Evolutionary conservation across 2,113 vertebrate genomes (phyloP), one percentile per base, ranked within the genome.

Genomic region (Nymphicus hollandicus): DNA sequence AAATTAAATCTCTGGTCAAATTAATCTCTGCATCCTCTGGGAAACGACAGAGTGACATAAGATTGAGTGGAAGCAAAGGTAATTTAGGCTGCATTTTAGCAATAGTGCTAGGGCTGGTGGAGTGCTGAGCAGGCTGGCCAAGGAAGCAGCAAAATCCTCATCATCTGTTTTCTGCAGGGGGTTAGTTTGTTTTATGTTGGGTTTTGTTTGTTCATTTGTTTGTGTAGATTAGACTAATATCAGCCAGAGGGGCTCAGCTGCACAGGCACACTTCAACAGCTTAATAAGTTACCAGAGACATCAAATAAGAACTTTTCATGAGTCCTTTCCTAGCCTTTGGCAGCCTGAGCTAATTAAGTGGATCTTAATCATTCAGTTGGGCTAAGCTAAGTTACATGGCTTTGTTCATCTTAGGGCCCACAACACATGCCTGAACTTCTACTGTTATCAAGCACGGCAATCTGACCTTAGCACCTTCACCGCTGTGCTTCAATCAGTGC

Each of bases 31-130:
- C 37, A 9, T 31, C 63, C 70, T 29, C 41, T 24, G 53, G 35
- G 55, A 69, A 64, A 43, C 2, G 53, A 17, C 18, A 15, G 7
- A 35, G 16, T 3, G 53, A 49, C 22, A 5, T 14, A 13, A 33
- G 19, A 44, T 1, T 20, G 50, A 17, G 43, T 7, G 77, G 20
- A 23, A 81, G 19, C 10, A 29, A 19, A 29, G 49, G 12, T 4
- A 4, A 20, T 9, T 28, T 4, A 7, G 24, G 58, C 20, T 15
- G 20, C 29, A 9, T 60, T 58, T 49, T 17, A 27, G 65, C 33
- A 22, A 15, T 6, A 10, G 13, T 0, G 3, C 25, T 5, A 1
- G n/a, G 46, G 53, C 46, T 17, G 11, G 47, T 0, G 4, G 31
- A 25, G 15, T 1, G 10, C 41, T 13, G 18, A 58, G n/a, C 63